Base-by-base conservation (phyloP, 2,113 vertebrate species). In the Asarcornis scutulata region DNA sequence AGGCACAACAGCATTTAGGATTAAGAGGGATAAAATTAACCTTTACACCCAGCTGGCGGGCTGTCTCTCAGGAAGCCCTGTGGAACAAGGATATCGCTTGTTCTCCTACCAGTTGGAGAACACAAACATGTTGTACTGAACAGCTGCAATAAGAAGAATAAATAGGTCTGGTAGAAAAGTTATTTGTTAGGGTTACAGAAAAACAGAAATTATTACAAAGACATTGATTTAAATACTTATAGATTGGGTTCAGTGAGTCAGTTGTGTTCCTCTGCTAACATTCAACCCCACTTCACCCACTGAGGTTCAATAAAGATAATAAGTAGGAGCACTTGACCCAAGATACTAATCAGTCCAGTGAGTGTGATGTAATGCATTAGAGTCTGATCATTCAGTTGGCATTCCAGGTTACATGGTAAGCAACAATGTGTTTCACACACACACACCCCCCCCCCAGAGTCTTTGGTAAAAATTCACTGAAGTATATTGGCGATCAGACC, bases 21-120 rank as follows among this genome's bases (percentile, higher is more conserved):
- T 86, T 86, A 32, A 27, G 44, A 90, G 55, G 72, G 44, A 59
- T 95, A 56, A 92, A 80, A 90, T 92, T 60, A 88, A 88, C 63
- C 91, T 96, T 13, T 66, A 18, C 25, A 21, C 71, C 55, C 55
- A 64, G 72, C 56, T 2, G 5, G 79, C 68, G 55, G 74, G 36
- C 46, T 83, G 69, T 18, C 81, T 77, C 86, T 89, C 60, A 69
- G 66, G 32, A 64, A 86, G 76, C 72, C 42, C 50, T 77, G 83
- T 52, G 79, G 79, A 88, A 66, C 32, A 79, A 52, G 67, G 46
- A 6, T 56, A 36, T 1, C 2, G 1, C 83, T 80, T 34, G 40
- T 77, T 64, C 82, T 88, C 38, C 50, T 36, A 6, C 59, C 1
- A 1, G 23, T 23, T 74, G 58, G 79, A 77, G 75, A 72, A 72